These are phyloP conservation scores for Clarias magur DNA, from an alignment of 2,113 vertebrate species.

Conservation along the genomic window DNA sequence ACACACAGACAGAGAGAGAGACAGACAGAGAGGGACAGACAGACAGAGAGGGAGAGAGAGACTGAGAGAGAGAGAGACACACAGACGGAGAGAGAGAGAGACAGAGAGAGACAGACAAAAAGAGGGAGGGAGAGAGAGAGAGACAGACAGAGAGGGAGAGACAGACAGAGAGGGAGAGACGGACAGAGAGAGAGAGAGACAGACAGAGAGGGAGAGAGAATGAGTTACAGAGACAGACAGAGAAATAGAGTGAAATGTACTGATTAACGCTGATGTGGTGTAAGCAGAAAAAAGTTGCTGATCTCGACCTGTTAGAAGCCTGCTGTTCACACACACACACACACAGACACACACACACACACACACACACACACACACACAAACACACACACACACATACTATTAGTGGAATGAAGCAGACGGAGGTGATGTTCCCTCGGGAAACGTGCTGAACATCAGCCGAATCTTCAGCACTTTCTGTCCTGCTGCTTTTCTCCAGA, in stretches of 20 bases:
- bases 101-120: not conserved
- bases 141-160: not conserved
- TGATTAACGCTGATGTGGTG: constrained; percentile 52
- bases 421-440: constrained; percentile 19
- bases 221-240: not conserved
- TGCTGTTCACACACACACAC: constrained; percentile 26
- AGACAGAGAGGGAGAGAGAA: not conserved
- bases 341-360: constrained; percentile 3
- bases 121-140: not conserved
- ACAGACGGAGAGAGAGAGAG: not conserved
- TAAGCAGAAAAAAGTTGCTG: constrained; percentile 57
- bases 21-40: not conserved
- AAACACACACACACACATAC: constrained; percentile 6
- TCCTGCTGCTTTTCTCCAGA: not conserved
- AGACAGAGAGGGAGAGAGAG: not conserved
- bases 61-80: not conserved
- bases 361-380: constrained; percentile 18
- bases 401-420: constrained; percentile 26
- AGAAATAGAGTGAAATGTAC: constrained; percentile 40
- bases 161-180: not conserved
- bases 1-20: not conserved
- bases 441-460: constrained; percentile 10
- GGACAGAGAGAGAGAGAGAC: not conserved
- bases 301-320: constrained; percentile 43
- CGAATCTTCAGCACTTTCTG: not conserved